A percentile compares a stretch with the other conserved stretches of the same genome.
Evolutionary conservation across 2,797 vertebrate genomes (phyloP).

Genomic region (Potorous gilbertii): DNA sequence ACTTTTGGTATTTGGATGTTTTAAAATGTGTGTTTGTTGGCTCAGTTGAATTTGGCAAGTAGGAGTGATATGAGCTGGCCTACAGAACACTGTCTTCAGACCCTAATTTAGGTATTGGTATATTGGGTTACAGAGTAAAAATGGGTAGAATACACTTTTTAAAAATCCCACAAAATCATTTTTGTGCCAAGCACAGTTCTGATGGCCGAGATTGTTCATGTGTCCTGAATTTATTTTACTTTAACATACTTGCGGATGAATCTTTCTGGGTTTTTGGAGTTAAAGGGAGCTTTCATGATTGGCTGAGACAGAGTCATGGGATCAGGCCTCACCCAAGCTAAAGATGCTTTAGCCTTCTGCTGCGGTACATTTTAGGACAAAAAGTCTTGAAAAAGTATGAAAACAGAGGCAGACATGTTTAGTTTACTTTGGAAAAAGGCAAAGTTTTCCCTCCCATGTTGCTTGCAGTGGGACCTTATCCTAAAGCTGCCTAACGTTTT

Average conservation of each 20-base stretch:
- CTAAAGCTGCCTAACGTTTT: slow-evolving; percentile 45
- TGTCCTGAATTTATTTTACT: slow-evolving; percentile 35
- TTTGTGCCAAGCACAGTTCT: slow-evolving; percentile 8
- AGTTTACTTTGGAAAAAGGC: slow-evolving; percentile 62
- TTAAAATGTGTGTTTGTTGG: slow-evolving; percentile 25
- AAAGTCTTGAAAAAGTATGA: slow-evolving; percentile 57
- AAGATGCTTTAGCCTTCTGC: slow-evolving; percentile 52
- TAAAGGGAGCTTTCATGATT: slow-evolving; percentile 41
- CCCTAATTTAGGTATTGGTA: slow-evolving; percentile 8
- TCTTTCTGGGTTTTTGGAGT: not conserved
- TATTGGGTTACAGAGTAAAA: slow-evolving; percentile 39
- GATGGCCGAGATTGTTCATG: slow-evolving; percentile 26
- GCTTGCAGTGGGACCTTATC: slow-evolving; percentile 47
- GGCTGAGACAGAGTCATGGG: slow-evolving; percentile 31
- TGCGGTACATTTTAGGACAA: slow-evolving; percentile 61
- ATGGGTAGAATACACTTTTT: slow-evolving; percentile 14
- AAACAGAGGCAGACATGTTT: slow-evolving; percentile 54
- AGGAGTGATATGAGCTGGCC: slow-evolving; percentile 23
- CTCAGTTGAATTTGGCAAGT: slow-evolving; percentile 53
- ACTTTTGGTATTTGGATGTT: slow-evolving; percentile 57
- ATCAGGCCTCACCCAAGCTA: slow-evolving; percentile 35
- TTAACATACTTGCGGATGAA: slow-evolving; percentile 26
- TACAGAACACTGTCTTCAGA: slow-evolving; percentile 23
- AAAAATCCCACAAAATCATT: slow-evolving; percentile 45
- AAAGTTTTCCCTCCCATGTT: slow-evolving; percentile 44